Percentiles rank a stretch among this genome's conserved stretches.
phyloP scores from a whole-genome alignment of 2,113 vertebrate species.

The Leptocoma aspasia region DNA sequence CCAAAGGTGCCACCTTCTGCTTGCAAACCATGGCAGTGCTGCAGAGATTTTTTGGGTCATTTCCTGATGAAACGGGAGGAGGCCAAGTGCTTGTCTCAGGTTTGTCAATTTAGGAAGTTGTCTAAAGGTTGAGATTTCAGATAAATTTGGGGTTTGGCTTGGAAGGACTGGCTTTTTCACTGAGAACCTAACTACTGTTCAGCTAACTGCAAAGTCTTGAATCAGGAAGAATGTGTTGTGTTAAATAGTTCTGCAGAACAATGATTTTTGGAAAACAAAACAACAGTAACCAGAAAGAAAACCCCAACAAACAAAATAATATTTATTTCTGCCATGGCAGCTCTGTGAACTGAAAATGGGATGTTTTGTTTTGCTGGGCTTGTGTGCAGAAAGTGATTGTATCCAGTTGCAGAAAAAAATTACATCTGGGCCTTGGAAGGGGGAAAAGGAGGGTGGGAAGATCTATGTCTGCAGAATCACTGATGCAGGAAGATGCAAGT shows the following conservation, averaged over 20 bases:
- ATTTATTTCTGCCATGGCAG: slow-evolving; percentile 36
- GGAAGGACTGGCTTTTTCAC: not conserved
- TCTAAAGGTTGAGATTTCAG: not conserved
- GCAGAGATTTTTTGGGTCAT: not conserved
- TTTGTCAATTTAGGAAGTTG: not conserved
- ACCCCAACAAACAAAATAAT: slow-evolving; percentile 37
- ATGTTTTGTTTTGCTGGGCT: slow-evolving; percentile 44
- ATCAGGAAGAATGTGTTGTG: not conserved
- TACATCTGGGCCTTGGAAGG: slow-evolving; percentile 23
- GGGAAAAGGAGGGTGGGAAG: slow-evolving; percentile 51
- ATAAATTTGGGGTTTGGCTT: not conserved
- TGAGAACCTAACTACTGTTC: not conserved
- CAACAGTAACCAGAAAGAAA: not conserved
- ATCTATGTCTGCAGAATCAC: slow-evolving; percentile 54
- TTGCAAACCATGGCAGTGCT: not conserved
- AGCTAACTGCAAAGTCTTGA: not conserved
- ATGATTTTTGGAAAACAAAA: slow-evolving; percentile 29
- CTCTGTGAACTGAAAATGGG: slow-evolving; percentile 30
- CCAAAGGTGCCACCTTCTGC: not conserved
- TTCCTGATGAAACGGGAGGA: not conserved
- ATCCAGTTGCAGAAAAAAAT: slow-evolving; percentile 38
- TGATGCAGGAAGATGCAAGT: slow-evolving; percentile 66
- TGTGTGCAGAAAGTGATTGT: not conserved
- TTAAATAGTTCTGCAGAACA: slow-evolving; percentile 13
- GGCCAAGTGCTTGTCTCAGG: not conserved